These are phyloP conservation scores for Sparidentex hasta DNA, from an alignment of 2,797 vertebrate genomes.

Conservation along the genomic window DNA sequence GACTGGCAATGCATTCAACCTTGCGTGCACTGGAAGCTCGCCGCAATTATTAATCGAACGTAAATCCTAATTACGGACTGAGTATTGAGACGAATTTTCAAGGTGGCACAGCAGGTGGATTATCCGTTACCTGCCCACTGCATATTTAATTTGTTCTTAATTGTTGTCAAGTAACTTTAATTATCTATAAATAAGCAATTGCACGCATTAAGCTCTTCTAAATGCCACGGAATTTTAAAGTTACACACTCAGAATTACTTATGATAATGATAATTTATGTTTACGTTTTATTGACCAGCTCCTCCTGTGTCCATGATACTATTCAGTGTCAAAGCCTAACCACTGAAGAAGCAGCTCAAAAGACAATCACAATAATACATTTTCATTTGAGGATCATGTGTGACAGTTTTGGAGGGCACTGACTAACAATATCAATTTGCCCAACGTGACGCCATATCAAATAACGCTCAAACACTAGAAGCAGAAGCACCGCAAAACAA, in stretches of 20 bases:
- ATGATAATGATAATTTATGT: too few relatives aligned
- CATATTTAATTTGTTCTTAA: conserved; percentile 75
- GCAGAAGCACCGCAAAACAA: too few relatives aligned
- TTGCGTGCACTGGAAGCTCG: conserved; percentile 55
- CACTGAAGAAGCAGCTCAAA: neutral
- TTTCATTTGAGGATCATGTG: neutral
- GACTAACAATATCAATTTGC: neutral
- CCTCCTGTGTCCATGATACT: too few relatives aligned
- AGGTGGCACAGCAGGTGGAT: conserved; percentile 67
- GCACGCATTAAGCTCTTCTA: conserved; percentile 42
- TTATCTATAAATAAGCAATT: conserved; percentile 68
- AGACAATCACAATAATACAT: neutral
- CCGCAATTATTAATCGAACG: conserved; percentile 78
- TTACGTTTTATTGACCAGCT: too few relatives aligned
- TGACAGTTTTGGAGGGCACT: neutral
- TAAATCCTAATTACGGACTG: conserved; percentile 78
- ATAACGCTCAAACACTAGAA: neutral
- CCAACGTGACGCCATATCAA: neutral
- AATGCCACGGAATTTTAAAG: neutral
- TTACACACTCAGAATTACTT: neutral
- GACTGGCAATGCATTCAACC: conserved; percentile 54
- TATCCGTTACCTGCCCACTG: conserved; percentile 78
- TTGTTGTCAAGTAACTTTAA: conserved; percentile 74
- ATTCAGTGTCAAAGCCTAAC: too few relatives aligned
- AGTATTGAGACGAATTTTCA: conserved; percentile 75